Evolutionary conservation across 35 echinoderm and acorn worm genomes (phyloP).

Genomic region (Diadema setosum): DNA sequence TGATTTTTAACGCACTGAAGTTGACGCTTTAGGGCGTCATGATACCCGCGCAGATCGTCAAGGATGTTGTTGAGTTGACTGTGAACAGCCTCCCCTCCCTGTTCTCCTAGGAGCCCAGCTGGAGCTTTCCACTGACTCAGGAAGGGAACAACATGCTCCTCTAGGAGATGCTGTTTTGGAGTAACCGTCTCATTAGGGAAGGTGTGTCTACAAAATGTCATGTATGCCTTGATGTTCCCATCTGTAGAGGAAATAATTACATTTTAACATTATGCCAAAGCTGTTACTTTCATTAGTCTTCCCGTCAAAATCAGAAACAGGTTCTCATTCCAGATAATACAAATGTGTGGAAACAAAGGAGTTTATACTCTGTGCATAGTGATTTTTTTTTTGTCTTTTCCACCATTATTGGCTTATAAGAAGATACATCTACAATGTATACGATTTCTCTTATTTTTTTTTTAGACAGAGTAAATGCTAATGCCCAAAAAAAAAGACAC

Average conservation of each 20-base stretch:
- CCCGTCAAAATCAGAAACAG: too few species aligned
- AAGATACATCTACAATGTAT: neutral
- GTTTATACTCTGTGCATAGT: neutral
- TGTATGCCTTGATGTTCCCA: constrained; percentile 2
- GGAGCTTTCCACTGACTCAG: constrained; percentile 22
- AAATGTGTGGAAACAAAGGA: neutral
- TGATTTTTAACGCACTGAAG: neutral
- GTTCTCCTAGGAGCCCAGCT: constrained; percentile 17
- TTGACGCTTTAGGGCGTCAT: neutral
- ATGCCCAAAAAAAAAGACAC: too few species aligned
- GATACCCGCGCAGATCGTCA: constrained; percentile 8
- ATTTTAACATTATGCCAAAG: neutral
- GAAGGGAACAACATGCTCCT: constrained; percentile 34
- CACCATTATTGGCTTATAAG: neutral
- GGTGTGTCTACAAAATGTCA: neutral
- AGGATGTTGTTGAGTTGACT: constrained; percentile 8
- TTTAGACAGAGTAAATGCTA: neutral
- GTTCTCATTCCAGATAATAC: neutral
- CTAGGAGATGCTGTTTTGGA: constrained; percentile 67
- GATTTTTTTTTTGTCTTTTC: neutral
- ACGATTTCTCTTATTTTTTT: neutral
- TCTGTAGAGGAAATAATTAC: constrained; percentile 41
- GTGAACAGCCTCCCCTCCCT: constrained; percentile 55
- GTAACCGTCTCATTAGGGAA: constrained; percentile 34
- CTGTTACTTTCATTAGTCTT: too few species aligned